Percentiles rank a stretch among this genome's conserved stretches.
Evolutionary conservation across 2,797 vertebrate species (phyloP).

Genomic region (Lithobates pipiens): DNA sequence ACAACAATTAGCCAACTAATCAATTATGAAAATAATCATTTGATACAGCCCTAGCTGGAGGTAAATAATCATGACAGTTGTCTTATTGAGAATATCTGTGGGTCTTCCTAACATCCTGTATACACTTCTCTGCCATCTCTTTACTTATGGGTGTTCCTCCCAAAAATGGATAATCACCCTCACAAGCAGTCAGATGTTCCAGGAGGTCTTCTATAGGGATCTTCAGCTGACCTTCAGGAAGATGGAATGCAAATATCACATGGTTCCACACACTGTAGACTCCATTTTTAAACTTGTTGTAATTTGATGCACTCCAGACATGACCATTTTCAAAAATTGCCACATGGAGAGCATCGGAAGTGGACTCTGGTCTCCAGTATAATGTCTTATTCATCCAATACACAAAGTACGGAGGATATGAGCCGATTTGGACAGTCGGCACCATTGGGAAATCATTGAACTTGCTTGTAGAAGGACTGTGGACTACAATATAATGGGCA

Average conservation of each 20-base stretch:
- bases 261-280: conserved; percentile 20
- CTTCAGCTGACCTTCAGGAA: neutral
- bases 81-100: too few species aligned
- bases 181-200: conserved; percentile 10
- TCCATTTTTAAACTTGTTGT: neutral
- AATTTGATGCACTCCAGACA: neutral
- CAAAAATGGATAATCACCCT: too few species aligned
- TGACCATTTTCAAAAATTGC: neutral
- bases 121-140: too few species aligned
- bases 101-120: too few species aligned
- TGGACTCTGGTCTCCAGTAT: conserved; percentile 20
- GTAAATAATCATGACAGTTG: too few species aligned
- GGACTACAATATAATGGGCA: neutral
- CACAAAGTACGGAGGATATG: neutral
- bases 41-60: too few species aligned
- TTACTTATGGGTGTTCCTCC: too few species aligned
- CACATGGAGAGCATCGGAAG: neutral
- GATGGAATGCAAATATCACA: conserved; percentile 18
- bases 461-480: neutral
- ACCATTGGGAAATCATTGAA: neutral
- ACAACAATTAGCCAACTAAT: too few species aligned
- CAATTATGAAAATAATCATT: too few species aligned
- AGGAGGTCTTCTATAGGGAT: neutral
- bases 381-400: neutral
- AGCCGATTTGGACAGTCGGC: neutral